A percentile compares a stretch with the other conserved stretches of the same genome.
Evolutionary conservation across 2,888 invertebrate genomes (phyloP).

Genomic region (Agrotis exclamationis): DNA sequence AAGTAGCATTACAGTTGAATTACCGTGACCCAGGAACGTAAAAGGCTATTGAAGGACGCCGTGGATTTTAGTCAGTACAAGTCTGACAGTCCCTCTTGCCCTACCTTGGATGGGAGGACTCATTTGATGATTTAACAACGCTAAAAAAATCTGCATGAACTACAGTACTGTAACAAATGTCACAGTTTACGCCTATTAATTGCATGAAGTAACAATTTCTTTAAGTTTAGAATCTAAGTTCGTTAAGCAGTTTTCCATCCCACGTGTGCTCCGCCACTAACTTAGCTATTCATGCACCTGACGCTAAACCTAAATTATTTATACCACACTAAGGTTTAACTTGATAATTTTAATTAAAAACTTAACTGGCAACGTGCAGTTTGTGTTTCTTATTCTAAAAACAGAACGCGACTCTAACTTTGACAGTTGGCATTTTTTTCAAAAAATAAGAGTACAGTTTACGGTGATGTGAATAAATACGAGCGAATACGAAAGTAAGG

Average conservation of each 20-base stretch:
- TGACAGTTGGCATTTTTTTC: conserved; percentile 17
- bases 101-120: too few species aligned
- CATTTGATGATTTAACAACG: too few species aligned
- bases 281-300: conserved; percentile 54
- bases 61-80: too few species aligned
- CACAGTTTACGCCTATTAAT: neutral
- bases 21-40: too few species aligned
- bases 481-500: neutral
- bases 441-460: neutral
- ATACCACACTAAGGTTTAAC: conserved; percentile 38
- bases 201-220: conserved; percentile 14
- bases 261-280: conserved; percentile 33
- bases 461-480: neutral
- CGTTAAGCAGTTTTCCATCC: conserved; percentile 32
- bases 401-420: conserved; percentile 17
- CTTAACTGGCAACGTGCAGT: conserved; percentile 25
- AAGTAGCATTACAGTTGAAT: too few species aligned
- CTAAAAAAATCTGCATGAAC: too few species aligned
- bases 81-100: too few species aligned
- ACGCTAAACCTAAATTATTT: conserved; percentile 51
- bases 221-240: conserved; percentile 36
- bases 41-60: too few species aligned
- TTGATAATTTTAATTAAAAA: conserved; percentile 57
- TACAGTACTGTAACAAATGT: neutral
- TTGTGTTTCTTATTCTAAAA: conserved; percentile 37